Conservation (phyloP, 1,140 invertebrate species). For the Camponotus vicinus region DNA sequence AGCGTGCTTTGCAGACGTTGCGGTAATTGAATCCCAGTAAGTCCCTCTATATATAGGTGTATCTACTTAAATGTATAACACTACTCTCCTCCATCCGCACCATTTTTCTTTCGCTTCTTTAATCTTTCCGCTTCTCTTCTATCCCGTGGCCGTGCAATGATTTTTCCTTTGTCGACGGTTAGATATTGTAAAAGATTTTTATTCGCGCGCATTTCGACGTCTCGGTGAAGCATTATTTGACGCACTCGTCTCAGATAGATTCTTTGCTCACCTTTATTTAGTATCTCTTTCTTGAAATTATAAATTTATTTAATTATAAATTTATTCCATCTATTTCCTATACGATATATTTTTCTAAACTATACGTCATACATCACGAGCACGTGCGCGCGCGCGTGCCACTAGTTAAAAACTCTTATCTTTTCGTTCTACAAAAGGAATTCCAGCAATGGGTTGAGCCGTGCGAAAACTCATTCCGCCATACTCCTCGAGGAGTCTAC, state of each 20-base stretch:
- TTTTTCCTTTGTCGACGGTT: slow-evolving; percentile 6
- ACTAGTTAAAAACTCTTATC: not conserved
- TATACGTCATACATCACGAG: not conserved
- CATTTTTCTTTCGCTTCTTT: slow-evolving; percentile 62
- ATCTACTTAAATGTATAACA: slow-evolving; percentile 72
- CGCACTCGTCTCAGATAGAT: not conserved
- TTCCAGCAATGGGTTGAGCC: slow-evolving; percentile 28
- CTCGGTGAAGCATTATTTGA: not conserved
- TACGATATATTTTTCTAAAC: not conserved
- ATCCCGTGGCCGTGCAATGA: slow-evolving; percentile 39
- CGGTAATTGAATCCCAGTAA: slow-evolving; percentile 86
- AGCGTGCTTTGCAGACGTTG: slow-evolving; percentile 85
- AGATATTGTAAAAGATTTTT: not conserved
- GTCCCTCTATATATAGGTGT: slow-evolving; percentile 79
- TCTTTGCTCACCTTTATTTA: too few species aligned
- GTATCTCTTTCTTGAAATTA: not conserved
- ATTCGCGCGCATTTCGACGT: not conserved
- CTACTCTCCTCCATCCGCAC: slow-evolving; percentile 51
- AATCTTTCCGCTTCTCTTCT: slow-evolving; percentile 41
- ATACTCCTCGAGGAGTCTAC: slow-evolving; percentile 53
- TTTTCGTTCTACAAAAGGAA: slow-evolving; percentile 23
- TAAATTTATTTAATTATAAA: not conserved
- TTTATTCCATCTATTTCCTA: not conserved
- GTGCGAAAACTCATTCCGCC: slow-evolving; percentile 52
- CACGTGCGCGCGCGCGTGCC: not conserved